These are phyloP conservation scores for Bambusicola thoracicus DNA, from an alignment of 2,113 vertebrate genomes.

Conservation along the genomic window DNA sequence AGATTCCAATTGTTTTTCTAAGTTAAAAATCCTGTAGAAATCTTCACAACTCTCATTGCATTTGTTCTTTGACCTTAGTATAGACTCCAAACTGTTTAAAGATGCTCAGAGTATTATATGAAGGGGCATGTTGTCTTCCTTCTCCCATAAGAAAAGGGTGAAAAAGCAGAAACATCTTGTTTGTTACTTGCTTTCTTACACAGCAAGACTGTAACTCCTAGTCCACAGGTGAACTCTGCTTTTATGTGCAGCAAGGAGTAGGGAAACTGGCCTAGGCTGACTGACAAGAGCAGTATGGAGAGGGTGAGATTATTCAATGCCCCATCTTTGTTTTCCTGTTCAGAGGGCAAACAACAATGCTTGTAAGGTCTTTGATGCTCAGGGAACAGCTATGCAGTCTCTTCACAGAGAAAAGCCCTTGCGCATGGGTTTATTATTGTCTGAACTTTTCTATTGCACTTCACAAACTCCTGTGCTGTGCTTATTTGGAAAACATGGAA, in stretches of 20 bases:
- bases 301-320: not conserved
- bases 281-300: not conserved
- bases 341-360: not conserved
- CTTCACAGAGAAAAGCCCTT: not conserved
- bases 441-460: not conserved
- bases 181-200: not conserved
- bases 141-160: not conserved
- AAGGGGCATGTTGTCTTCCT: not conserved
- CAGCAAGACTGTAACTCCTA: not conserved
- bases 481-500: conserved; percentile 39
- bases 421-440: not conserved
- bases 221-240: not conserved
- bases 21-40: not conserved
- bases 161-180: not conserved
- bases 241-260: not conserved
- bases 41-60: not conserved
- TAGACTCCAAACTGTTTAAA: not conserved
- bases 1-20: not conserved
- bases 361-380: not conserved
- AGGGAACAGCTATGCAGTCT: not conserved
- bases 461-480: not conserved
- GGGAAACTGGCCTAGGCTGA: not conserved
- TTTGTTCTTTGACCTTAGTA: conserved; percentile 9
- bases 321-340: not conserved
- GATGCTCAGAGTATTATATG: not conserved